Evolutionary conservation across 2,113 vertebrate species (phyloP).

Genomic region (Aldabrachelys gigantea): DNA sequence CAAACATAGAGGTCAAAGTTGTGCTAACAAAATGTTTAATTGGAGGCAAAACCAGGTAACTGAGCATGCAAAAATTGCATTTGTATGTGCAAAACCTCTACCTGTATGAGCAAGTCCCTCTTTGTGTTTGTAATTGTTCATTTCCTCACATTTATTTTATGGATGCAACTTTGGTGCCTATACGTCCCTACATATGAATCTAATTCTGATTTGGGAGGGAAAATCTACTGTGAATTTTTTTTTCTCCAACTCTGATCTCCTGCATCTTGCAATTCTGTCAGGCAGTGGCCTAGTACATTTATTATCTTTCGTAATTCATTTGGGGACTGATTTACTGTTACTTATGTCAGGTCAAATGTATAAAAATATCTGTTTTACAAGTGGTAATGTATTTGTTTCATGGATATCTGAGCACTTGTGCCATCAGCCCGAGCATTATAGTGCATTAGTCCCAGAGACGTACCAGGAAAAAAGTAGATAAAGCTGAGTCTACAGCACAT

Average conservation of each 20-base stretch:
- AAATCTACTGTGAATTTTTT: not conserved
- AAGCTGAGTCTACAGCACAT: not conserved
- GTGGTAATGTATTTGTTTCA: not conserved
- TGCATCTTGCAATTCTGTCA: not conserved
- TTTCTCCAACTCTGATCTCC: not conserved
- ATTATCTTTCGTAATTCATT: not conserved
- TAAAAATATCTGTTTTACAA: not conserved
- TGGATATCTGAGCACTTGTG: not conserved
- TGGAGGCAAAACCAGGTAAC: not conserved
- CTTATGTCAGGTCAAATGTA: not conserved
- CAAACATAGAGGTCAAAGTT: not conserved
- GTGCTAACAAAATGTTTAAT: not conserved
- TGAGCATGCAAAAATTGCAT: rapidly evolving
- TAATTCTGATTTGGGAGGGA: not conserved
- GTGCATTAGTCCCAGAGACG: not conserved
- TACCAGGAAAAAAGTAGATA: not conserved
- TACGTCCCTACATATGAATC: not conserved
- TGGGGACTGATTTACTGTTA: not conserved
- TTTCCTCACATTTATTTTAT: not conserved
- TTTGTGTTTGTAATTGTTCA: not conserved
- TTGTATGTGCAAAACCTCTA: not conserved
- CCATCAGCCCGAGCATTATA: not conserved
- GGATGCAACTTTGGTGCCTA: not conserved
- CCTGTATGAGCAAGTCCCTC: rapidly evolving
- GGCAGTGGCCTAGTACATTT: not conserved